These are phyloP conservation scores for Drosophila pseudotakahashii DNA, from an alignment of 2,888 invertebrate genomes.

Conservation along the genomic window DNA sequence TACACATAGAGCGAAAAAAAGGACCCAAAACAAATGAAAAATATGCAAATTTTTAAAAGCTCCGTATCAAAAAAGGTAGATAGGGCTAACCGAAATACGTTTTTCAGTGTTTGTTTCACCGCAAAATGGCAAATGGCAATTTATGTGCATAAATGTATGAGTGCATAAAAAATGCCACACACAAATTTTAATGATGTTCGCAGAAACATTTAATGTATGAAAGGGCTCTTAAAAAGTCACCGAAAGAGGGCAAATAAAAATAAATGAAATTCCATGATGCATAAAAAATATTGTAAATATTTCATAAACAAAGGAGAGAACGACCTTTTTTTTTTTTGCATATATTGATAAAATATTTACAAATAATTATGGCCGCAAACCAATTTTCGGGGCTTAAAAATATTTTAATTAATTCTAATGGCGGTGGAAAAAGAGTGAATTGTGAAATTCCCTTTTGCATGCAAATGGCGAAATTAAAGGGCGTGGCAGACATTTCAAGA, in stretches of 20 bases:
- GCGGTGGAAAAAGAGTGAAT: slow-evolving; percentile 14
- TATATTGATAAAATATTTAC: slow-evolving; percentile 33
- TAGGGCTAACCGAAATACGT: slow-evolving; percentile 18
- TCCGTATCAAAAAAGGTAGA: slow-evolving; percentile 5
- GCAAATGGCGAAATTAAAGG: slow-evolving; percentile 19
- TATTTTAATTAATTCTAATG: slow-evolving; percentile 20
- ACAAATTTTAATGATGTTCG: slow-evolving; percentile 59
- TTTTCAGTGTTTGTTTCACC: slow-evolving; percentile 47
- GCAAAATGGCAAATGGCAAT: slow-evolving; percentile 68
- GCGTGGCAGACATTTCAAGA: slow-evolving; percentile 35
- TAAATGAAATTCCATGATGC: too few relatives aligned
- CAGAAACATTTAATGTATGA: slow-evolving; percentile 39
- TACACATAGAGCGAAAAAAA: slow-evolving; percentile 27
- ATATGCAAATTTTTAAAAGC: slow-evolving; percentile 58
- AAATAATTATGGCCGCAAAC: slow-evolving; percentile 6
- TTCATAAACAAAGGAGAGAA: slow-evolving; percentile 27
- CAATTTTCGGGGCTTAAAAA: slow-evolving; percentile 6
- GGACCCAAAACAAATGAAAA: slow-evolving; percentile 57
- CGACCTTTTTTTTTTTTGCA: background rate
- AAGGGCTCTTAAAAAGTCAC: slow-evolving; percentile 41
- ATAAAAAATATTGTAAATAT: slow-evolving; percentile 17
- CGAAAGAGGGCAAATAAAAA: slow-evolving; percentile 12
- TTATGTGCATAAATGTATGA: slow-evolving; percentile 60
- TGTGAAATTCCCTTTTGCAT: slow-evolving; percentile 21
- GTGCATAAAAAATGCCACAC: slow-evolving; percentile 44